Percentiles rank a stretch among this genome's conserved stretches.
Evolutionary conservation across 2,113 vertebrate species (phyloP).

Genomic region (Paradisaea rubra): DNA sequence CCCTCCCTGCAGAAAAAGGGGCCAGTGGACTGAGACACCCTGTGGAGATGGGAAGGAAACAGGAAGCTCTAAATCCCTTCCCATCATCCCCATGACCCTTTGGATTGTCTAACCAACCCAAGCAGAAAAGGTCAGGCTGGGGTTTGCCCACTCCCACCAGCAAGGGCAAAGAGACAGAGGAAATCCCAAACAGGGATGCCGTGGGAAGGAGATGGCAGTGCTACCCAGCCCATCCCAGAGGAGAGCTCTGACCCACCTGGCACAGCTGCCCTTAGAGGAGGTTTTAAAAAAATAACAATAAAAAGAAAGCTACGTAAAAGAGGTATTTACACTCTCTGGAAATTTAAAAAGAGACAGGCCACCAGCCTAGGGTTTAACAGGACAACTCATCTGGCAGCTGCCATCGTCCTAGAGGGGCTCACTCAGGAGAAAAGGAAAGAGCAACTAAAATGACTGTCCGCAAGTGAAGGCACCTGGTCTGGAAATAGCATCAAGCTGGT

Average conservation of each 20-base stretch:
- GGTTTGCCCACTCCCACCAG: not conserved
- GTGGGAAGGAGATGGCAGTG: not conserved
- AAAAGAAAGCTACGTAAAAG: not conserved
- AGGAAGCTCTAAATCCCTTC: not conserved
- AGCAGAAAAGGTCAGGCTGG: not conserved
- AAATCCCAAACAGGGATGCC: not conserved
- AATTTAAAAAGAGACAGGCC: not conserved
- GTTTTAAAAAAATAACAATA: not conserved
- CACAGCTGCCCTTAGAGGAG: not conserved
- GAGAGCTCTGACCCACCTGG: not conserved
- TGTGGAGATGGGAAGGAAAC: not conserved
- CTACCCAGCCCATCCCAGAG: not conserved
- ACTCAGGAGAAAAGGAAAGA: not conserved
- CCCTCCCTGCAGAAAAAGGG: not conserved
- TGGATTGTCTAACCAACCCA: not conserved
- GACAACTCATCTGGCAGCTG: not conserved
- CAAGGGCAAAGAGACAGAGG: not conserved
- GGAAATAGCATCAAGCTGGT: constrained; percentile 39
- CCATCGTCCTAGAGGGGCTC: not conserved
- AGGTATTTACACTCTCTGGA: constrained; percentile 32
- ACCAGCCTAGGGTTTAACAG: not conserved
- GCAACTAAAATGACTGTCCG: not conserved
- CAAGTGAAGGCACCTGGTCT: constrained; percentile 52
- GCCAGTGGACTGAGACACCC: not conserved
- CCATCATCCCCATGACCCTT: not conserved